A percentile compares a stretch with the other conserved stretches of the same genome.
Evolutionary conservation across 2,797 vertebrate genomes (phyloP).

Genomic region (Coranthus polyacanthus): DNA sequence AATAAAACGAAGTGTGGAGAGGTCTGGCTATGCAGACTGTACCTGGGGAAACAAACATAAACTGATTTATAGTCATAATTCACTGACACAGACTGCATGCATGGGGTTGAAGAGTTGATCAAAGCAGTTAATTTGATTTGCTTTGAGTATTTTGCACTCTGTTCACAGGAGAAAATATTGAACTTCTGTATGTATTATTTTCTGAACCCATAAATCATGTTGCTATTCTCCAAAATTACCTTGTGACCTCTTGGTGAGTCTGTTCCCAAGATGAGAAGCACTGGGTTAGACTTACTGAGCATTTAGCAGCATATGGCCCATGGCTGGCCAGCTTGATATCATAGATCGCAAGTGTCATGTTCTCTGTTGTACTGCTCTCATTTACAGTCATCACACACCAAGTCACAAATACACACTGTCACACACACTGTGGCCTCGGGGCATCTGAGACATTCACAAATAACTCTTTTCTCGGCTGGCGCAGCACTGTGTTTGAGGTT

Average conservation of each 20-base stretch:
- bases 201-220: neutral
- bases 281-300: conserved; percentile 23
- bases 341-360: conserved; percentile 48
- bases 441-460: conserved; percentile 71
- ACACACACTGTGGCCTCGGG: conserved; percentile 58
- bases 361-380: conserved; percentile 44
- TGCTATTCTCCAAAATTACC: neutral
- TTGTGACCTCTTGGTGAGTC: neutral
- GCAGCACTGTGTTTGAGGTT: conserved; percentile 48
- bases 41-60: too few relatives aligned
- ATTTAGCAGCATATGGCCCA: conserved; percentile 41
- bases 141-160: neutral
- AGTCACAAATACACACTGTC: conserved; percentile 44
- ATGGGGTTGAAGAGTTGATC: neutral
- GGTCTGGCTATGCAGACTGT: too few relatives aligned
- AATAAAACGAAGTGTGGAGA: too few relatives aligned
- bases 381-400: conserved; percentile 53
- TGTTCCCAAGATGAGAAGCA: conserved; percentile 7
- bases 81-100: neutral
- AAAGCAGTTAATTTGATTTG: neutral
- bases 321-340: conserved; percentile 43
- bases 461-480: conserved; percentile 57
- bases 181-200: neutral
- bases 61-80: neutral
- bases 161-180: neutral